These are phyloP conservation scores for Nesometra sesokonis DNA, from an alignment of 35 echinoderm and acorn worm genomes.

Conservation along the genomic window DNA sequence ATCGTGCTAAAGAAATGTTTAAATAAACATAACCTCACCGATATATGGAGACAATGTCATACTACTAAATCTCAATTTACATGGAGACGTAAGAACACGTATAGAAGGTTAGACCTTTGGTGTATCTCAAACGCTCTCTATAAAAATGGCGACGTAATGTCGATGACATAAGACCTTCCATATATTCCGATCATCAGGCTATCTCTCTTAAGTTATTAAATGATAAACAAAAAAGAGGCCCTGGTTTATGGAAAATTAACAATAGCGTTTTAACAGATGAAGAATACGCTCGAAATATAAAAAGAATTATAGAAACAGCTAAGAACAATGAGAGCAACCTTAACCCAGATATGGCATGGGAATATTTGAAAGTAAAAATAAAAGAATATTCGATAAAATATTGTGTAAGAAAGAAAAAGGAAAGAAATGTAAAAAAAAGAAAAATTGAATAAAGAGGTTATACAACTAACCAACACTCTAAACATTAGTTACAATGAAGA, in stretches of 20 bases:
- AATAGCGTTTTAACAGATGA: not conserved
- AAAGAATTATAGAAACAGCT: not conserved
- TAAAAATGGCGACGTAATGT: not conserved
- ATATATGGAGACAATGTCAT: not conserved
- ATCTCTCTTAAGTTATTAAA: not conserved
- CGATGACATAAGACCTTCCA: not conserved
- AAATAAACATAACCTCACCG: not conserved
- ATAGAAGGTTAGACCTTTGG: not conserved
- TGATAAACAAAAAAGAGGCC: not conserved
- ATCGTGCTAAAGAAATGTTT: not conserved
- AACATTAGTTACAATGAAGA: too few species aligned
- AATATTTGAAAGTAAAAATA: not conserved
- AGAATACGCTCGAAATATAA: not conserved
- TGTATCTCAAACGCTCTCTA: not conserved
- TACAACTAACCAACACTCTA: too few species aligned
- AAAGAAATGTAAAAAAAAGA: not conserved
- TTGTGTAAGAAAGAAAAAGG: too few species aligned
- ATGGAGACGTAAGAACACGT: not conserved
- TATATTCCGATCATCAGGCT: not conserved
- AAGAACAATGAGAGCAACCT: not conserved
- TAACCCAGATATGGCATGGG: not conserved
- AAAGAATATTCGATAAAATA: not conserved
- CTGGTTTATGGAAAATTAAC: not conserved
- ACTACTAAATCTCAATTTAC: not conserved
- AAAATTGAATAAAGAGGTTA: too few species aligned